A percentile compares a stretch with the other conserved stretches of the same genome.
Evolutionary conservation across 2,888 invertebrate species (phyloP).

Genomic region (Meganola albula): DNA sequence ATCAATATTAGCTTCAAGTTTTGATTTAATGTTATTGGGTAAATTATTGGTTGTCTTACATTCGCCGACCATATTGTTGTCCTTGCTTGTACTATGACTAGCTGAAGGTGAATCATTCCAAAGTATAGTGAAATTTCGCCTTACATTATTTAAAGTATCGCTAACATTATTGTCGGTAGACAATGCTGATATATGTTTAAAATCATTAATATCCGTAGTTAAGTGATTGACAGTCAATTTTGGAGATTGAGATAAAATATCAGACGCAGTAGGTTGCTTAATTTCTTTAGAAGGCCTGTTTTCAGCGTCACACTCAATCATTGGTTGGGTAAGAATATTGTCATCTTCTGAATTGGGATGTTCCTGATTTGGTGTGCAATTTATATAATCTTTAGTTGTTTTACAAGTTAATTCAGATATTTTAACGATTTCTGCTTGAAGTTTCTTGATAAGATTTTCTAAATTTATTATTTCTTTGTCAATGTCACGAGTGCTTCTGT

Average conservation of each 20-base stretch:
- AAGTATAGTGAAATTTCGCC: slow-evolving; percentile 17
- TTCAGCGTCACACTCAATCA: too few species aligned
- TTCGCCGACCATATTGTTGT: neutral
- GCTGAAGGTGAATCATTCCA: slow-evolving; percentile 13
- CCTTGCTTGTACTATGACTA: neutral
- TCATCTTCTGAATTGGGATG: neutral
- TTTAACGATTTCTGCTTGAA: slow-evolving; percentile 47
- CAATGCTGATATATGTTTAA: too few species aligned
- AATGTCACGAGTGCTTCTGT: slow-evolving; percentile 23
- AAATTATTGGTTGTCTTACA: neutral
- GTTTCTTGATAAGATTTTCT: slow-evolving; percentile 21
- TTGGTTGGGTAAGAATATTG: neutral
- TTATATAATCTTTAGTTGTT: slow-evolving; percentile 4
- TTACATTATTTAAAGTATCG: slow-evolving; percentile 14
- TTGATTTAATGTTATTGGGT: too few species aligned
- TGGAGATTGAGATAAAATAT: too few species aligned
- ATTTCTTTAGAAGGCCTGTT: too few species aligned
- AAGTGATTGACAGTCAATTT: neutral
- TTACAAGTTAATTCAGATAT: slow-evolving; percentile 30
- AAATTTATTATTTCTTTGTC: slow-evolving; percentile 43
- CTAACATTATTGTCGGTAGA: neutral
- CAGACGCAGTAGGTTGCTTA: too few species aligned
- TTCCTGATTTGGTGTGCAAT: neutral
- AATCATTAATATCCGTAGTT: neutral
- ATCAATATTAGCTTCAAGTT: too few species aligned